Conservation (phyloP, 1,140 invertebrate species). For the Anastatus disparis region DNA sequence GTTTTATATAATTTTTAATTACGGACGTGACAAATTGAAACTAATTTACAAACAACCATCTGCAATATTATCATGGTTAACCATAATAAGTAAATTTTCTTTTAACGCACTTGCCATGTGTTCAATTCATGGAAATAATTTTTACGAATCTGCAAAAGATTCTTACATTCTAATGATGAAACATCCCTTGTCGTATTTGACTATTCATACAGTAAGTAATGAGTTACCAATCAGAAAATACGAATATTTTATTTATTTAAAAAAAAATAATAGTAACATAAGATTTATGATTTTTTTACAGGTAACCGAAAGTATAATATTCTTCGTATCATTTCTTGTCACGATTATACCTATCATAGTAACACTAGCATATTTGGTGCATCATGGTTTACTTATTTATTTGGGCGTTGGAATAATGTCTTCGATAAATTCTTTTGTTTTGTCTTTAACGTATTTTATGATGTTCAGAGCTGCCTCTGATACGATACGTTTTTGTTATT, state of each 20-base stretch:
- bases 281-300: not conserved
- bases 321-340: not conserved
- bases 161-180: conserved; percentile 10
- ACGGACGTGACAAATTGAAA: not conserved
- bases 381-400: too few species aligned
- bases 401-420: too few species aligned
- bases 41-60: not conserved
- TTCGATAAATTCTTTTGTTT: too few species aligned
- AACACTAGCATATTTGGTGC: too few species aligned
- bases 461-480: not conserved
- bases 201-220: conserved; percentile 2
- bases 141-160: conserved; percentile 6
- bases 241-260: too few species aligned
- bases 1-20: not conserved
- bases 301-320: not conserved
- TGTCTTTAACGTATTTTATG: conserved; percentile 2
- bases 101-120: not conserved
- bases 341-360: too few species aligned
- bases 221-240: too few species aligned
- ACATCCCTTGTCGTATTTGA: not conserved
- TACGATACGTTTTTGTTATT: conserved; percentile 2
- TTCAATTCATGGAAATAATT: conserved; percentile 1
- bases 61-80: not conserved
- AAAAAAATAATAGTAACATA: too few species aligned
- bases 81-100: not conserved